Evolutionary conservation across 1,140 invertebrate species (phyloP), one percentile per base, ranked within the genome.

Genomic region (Ridgeia piscesae): DNA sequence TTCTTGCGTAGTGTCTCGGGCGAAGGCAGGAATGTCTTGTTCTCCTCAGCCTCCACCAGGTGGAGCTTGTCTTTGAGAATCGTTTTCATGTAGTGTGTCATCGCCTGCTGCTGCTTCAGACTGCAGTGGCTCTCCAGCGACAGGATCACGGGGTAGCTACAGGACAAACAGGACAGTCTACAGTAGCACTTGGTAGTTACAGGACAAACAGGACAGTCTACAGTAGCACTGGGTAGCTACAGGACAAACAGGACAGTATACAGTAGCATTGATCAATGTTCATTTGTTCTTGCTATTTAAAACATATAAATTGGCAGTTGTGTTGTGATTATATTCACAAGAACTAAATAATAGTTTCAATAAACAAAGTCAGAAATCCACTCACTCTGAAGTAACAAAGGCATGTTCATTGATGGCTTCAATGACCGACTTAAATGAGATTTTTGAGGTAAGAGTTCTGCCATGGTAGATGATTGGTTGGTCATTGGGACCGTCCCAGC

Each of bases 101-200:
- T 99, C 95, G 98, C 98, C 91, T 99, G 97, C 95, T 99, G 99
- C 95, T 99, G 99, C 9, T 98, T 97, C 91, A 99, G 96, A 0
- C 98, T 98, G 95, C 99, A 99, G 95, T 99, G 99, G 95, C 99
- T 99, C 96, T 99, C 99, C 92, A 99, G 99, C 0, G 99, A 99
- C 33, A 99, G 96, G 94, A 99, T 99, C 0, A 99, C 97, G 31
- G 99, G 99, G 96, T 98, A 99, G 35, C 97, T 97, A 89, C 96
- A 94, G 91, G 93, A 93, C 93, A 93, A 34, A 34, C 58, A 27
- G 27, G 58, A 42, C 42, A 42, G 42, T 42, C 42, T 77, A 4
- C 17, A 77, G 14, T 77, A 21, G 58, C 58, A 77, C 6, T 8
- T 9, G 58, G 58, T 77, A 77, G 58, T 21, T 77, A 77, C 27